A percentile compares a stretch with the other conserved stretches of the same genome.
Conservation (phyloP, 1,140 invertebrate species). For the Drosophila bifasciata region DNA sequence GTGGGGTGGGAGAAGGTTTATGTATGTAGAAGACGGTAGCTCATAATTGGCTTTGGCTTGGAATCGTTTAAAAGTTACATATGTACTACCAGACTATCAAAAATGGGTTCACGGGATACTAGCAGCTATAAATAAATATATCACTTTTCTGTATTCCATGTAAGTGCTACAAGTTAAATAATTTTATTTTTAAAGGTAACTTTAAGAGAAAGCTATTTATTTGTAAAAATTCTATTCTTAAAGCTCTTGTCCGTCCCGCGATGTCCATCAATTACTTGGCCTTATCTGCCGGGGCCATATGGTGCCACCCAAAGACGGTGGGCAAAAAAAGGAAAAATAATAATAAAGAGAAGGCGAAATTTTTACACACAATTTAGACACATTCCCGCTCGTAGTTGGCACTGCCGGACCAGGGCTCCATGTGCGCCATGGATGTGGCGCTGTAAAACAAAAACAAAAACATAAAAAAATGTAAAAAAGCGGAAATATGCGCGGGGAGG, state of each 20-base stretch:
- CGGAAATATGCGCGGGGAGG: background rate
- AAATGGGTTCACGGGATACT: background rate
- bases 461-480: constrained; percentile 25
- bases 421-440: constrained; percentile 50
- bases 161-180: no score
- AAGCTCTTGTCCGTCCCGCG: constrained; percentile 17
- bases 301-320: constrained; percentile 56
- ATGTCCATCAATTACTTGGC: constrained; percentile 75
- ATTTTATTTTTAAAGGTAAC: no score
- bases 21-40: constrained; percentile 15
- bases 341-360: constrained; percentile 68
- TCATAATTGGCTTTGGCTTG: constrained; percentile 41
- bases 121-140: no score
- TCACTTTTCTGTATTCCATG: no score
- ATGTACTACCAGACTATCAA: constrained; percentile 10
- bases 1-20: constrained; percentile 19
- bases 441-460: constrained; percentile 45
- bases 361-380: constrained; percentile 81
- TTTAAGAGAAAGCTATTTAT: no score
- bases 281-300: constrained; percentile 75
- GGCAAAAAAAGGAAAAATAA: constrained; percentile 36
- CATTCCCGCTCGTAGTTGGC: constrained; percentile 73
- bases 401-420: constrained; percentile 40
- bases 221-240: no score
- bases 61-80: constrained; percentile 50